phyloP scores from a whole-genome alignment of 2,888 invertebrate genomes.

The Drosophila subquinaria region DNA sequence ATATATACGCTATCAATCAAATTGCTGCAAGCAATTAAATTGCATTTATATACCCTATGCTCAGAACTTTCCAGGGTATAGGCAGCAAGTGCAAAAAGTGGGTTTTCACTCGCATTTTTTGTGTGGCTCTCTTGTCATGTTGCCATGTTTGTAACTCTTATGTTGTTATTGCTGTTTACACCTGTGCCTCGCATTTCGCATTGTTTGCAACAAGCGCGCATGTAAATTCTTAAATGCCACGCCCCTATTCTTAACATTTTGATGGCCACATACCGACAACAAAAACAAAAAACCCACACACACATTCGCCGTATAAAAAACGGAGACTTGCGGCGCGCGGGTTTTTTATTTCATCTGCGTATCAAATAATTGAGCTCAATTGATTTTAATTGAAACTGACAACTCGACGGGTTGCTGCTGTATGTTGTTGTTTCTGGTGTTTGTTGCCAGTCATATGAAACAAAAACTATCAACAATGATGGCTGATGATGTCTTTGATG shows the following conservation, averaged over 20 bases:
- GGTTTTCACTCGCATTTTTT: constrained; percentile 34
- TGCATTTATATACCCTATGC: neutral
- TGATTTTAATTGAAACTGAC: constrained; percentile 81
- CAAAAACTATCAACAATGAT: constrained; percentile 64
- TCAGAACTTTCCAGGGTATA: constrained; percentile 20
- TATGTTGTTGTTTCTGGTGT: constrained; percentile 24
- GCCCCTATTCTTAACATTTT: constrained; percentile 50
- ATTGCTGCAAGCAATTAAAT: neutral
- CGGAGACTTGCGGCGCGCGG: constrained; percentile 49
- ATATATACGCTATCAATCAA: no score
- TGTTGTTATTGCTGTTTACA: constrained; percentile 59
- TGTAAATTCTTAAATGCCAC: constrained; percentile 59
- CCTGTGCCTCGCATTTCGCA: constrained; percentile 54
- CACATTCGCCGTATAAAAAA: constrained; percentile 24
- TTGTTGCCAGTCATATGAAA: constrained; percentile 61
- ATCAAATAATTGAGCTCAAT: constrained; percentile 82
- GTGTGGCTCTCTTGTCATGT: constrained; percentile 40
- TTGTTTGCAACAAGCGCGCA: constrained; percentile 48
- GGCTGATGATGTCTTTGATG: constrained; percentile 41
- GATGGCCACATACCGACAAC: constrained; percentile 60
- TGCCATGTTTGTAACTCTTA: constrained; percentile 50
- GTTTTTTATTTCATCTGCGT: constrained; percentile 72
- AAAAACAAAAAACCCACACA: constrained; percentile 50
- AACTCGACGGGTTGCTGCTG: constrained; percentile 46
- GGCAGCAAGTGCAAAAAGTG: constrained; percentile 55